Percentiles rank a stretch among this genome's conserved stretches.
These are phyloP conservation scores for Ophioderma brevispina DNA, from an alignment of 35 echinoderm and acorn worm genomes.

Conservation along the genomic window DNA sequence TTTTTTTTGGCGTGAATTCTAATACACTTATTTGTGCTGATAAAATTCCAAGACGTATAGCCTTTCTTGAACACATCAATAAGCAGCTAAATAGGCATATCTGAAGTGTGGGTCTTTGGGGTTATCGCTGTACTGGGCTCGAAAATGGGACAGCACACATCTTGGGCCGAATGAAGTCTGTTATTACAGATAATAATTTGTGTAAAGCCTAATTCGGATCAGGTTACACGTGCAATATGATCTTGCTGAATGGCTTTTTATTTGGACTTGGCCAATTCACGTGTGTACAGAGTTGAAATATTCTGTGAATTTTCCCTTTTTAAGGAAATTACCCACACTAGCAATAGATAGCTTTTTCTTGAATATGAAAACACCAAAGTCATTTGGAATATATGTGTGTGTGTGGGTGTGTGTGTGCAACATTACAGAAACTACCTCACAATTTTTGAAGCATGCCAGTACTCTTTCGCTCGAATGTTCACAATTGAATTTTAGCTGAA, in stretches of 20 bases:
- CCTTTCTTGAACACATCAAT: background rate
- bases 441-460: too few species aligned
- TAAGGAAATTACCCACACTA: too few species aligned
- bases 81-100: background rate
- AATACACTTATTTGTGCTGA: background rate
- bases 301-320: too few species aligned
- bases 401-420: too few species aligned
- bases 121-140: background rate
- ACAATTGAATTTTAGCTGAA: too few species aligned
- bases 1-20: background rate
- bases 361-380: too few species aligned
- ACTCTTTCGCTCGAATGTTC: too few species aligned
- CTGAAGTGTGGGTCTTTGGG: background rate
- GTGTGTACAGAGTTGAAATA: background rate
- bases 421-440: too few species aligned
- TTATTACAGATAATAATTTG: background rate
- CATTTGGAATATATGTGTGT: too few species aligned
- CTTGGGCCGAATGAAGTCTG: background rate
- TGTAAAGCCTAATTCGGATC: background rate
- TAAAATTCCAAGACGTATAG: background rate
- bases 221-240: background rate
- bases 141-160: background rate
- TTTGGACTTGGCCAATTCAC: background rate
- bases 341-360: too few species aligned
- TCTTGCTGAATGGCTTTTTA: background rate